A percentile compares a stretch with the other conserved stretches of the same genome.
Conservation (phyloP, 2,888 invertebrate genomes). For the Drosophila kuntzei region DNA sequence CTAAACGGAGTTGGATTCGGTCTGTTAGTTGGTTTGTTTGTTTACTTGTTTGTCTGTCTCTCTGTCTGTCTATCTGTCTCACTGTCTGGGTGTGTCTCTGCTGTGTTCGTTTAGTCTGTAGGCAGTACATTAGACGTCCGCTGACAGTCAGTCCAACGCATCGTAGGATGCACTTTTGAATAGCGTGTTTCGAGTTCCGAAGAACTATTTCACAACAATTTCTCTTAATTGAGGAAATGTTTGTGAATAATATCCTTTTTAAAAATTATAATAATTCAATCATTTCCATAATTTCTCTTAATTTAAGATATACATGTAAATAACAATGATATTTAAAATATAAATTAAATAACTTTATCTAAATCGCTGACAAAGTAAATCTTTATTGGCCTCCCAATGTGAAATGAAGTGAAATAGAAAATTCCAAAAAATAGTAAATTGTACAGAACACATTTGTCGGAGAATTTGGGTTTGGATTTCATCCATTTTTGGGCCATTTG, state of each 20-base stretch:
- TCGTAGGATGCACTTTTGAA: conserved; percentile 27
- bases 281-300: conserved; percentile 9
- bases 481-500: conserved; percentile 65
- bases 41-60: conserved; percentile 11
- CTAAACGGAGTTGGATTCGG: conserved; percentile 50
- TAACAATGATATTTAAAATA: background rate
- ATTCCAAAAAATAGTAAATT: background rate
- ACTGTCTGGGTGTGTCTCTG: conserved; percentile 18
- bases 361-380: background rate
- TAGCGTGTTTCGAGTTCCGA: conserved; percentile 25
- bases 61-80: conserved; percentile 21
- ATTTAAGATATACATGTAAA: background rate
- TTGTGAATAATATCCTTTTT: too few species aligned
- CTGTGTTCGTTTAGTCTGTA: conserved; percentile 17
- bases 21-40: conserved; percentile 24
- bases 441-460: conserved; percentile 28
- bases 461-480: conserved; percentile 36
- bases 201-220: background rate
- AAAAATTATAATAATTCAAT: too few species aligned
- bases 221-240: conserved; percentile 1
- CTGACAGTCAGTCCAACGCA: conserved; percentile 40
- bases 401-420: conserved; percentile 7
- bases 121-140: conserved; percentile 60
- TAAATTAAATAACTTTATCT: background rate
- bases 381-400: background rate